Evolutionary conservation across 64 coral and sea anemone species (phyloP).

Genomic region (Porites lutea): DNA sequence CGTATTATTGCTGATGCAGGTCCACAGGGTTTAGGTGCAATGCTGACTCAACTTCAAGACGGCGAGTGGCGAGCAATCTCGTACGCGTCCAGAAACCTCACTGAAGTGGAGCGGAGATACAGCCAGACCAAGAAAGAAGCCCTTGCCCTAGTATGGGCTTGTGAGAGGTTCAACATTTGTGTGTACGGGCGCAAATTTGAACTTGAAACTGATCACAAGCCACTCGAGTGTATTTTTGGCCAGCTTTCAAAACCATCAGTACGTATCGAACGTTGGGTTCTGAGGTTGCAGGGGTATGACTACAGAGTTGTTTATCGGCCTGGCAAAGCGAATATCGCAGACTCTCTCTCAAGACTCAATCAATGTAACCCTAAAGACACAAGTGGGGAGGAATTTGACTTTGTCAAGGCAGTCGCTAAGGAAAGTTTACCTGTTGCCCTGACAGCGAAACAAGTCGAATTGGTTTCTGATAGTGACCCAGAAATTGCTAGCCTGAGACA

Average conservation of each 20-base stretch:
- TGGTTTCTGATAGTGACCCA: slow-evolving; percentile 30
- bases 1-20: slow-evolving; percentile 46
- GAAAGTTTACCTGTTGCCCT: not conserved
- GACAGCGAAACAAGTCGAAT: slow-evolving; percentile 31
- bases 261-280: slow-evolving; percentile 48
- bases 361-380: slow-evolving; percentile 7
- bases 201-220: slow-evolving; percentile 64
- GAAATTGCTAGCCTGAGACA: slow-evolving; percentile 37
- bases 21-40: not conserved
- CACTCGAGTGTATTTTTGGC: slow-evolving; percentile 57
- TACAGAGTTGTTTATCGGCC: not conserved
- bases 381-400: slow-evolving; percentile 36
- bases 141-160: too few species aligned
- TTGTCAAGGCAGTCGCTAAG: not conserved
- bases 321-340: not conserved
- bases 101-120: too few species aligned
- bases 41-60: not conserved
- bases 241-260: slow-evolving; percentile 9
- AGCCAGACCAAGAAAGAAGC: too few species aligned
- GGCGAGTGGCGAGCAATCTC: too few species aligned
- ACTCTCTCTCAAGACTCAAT: not conserved
- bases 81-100: too few species aligned
- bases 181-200: too few species aligned
- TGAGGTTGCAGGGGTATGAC: slow-evolving; percentile 35
- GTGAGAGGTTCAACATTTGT: too few species aligned